These are phyloP conservation scores for Athrips mouffetella DNA, from an alignment of 2,888 invertebrate genomes.

Conservation along the genomic window DNA sequence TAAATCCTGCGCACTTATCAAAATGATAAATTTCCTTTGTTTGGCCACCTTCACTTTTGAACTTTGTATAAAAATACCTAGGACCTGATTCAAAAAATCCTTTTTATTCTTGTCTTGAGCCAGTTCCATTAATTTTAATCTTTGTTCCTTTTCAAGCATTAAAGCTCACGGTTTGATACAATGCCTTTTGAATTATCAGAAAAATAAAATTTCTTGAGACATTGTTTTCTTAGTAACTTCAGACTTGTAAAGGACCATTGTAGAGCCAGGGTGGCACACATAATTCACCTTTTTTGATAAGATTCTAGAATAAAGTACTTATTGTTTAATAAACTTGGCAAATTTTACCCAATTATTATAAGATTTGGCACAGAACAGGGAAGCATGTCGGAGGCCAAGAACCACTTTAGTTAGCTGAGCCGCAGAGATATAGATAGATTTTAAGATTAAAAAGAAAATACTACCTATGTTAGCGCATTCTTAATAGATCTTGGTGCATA, in stretches of 20 bases:
- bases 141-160: not conserved
- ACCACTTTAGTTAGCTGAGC: too few relatives aligned
- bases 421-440: too few relatives aligned
- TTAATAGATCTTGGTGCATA: too few relatives aligned
- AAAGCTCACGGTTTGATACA: conserved; percentile 2
- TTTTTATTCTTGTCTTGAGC: not conserved
- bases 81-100: not conserved
- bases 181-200: conserved; percentile 1
- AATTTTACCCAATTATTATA: too few relatives aligned
- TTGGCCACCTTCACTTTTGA: conserved; percentile 2
- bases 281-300: too few relatives aligned
- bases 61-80: conserved; percentile 3
- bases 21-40: conserved; percentile 1
- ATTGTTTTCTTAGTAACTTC: not conserved
- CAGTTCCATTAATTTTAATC: conserved; percentile 2
- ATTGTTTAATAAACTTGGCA: too few relatives aligned
- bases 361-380: too few relatives aligned
- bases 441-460: too few relatives aligned
- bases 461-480: too few relatives aligned
- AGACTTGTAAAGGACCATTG: not conserved
- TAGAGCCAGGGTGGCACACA: not conserved
- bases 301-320: too few relatives aligned
- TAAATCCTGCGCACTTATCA: not conserved
- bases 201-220: not conserved
- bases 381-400: too few relatives aligned